Percentiles rank a stretch among this genome's conserved stretches.
Evolutionary conservation across 1,140 invertebrate species (phyloP).

Genomic region (Atta colombica): DNA sequence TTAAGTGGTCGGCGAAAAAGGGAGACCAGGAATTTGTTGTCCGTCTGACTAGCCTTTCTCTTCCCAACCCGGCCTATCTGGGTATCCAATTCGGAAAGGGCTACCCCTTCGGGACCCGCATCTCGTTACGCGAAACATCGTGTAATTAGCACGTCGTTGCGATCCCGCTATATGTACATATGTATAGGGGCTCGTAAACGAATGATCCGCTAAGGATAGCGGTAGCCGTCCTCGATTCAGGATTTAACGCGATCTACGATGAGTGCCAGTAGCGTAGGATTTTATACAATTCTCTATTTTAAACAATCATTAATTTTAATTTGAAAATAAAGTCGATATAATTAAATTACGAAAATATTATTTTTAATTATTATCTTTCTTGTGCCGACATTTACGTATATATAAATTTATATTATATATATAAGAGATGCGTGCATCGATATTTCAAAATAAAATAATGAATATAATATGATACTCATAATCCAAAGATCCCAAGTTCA

Average conservation of each 20-base stretch:
- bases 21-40: conserved; percentile 72
- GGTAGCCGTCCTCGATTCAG: conserved; percentile 1
- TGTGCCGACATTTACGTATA: not conserved
- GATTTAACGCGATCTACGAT: conserved; percentile 44
- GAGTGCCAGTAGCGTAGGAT: conserved; percentile 29
- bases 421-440: no score
- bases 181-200: conserved; percentile 79
- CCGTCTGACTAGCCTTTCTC: conserved; percentile 68
- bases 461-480: no score
- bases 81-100: conserved; percentile 73
- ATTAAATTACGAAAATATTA: conserved; percentile 1
- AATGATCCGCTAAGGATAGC: conserved; percentile 60
- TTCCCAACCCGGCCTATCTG: conserved; percentile 54
- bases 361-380: not conserved
- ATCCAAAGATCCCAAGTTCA: no score
- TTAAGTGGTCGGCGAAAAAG: conserved; percentile 61
- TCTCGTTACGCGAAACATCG: conserved; percentile 84
- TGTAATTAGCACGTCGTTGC: conserved; percentile 85
- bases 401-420: no score
- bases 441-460: no score
- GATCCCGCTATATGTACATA: conserved; percentile 63
- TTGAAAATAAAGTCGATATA: not conserved
- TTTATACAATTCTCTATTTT: not conserved
- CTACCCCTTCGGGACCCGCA: conserved; percentile 80
- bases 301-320: conserved; percentile 11